Base-by-base conservation (phyloP, 2,113 vertebrate species). In the Nibea coibor region DNA sequence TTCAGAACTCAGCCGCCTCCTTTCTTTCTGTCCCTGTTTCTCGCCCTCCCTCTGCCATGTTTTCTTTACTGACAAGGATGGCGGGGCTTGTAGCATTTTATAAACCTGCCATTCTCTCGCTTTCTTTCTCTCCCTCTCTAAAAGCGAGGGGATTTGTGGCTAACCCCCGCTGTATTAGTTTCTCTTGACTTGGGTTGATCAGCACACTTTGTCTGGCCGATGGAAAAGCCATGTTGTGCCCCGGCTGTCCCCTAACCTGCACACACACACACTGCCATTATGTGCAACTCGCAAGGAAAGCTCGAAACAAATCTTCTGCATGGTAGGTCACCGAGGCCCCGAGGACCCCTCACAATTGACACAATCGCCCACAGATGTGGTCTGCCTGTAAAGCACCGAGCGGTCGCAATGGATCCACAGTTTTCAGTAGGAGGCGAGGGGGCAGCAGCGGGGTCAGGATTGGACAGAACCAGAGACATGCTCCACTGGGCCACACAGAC, bases 401-500 rank as follows among this genome's bases (percentile, higher is more conserved):
- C 4, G 47, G 62, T 79, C 39, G 35, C 75, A 53, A 81, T 59
- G 51, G 76, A 81, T 24, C 72, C 35, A 3, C 24, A 57, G 83
- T 75, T 84, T 84, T 83, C 78, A 69, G 73, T 10, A 19, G 61
- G 69, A 63, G 74, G 31, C 54, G 17, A 53, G 53, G 75, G 77
- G 73, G 76, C 54, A 65, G 67, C 73, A 67, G 68, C 0, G 7
- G 70, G 87, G 82, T 89, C 85, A 81, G 82, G 61, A 79, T 72
- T 78, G 84, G 87, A 88, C 87, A 90, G 82, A 83, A 88, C 84
- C 87, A 72, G 70, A 79, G 88, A 72, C 79, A 68, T 67, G 88
- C 91, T 93, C 86, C 88, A 78, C 66, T 90, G 90, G 88, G 82
- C 88, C 89, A 81, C 68, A 66, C 57, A 67, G 84, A 80, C 69